Base-by-base conservation (phyloP, 2,113 vertebrate species). In the Larimichthys crocea region DNA sequence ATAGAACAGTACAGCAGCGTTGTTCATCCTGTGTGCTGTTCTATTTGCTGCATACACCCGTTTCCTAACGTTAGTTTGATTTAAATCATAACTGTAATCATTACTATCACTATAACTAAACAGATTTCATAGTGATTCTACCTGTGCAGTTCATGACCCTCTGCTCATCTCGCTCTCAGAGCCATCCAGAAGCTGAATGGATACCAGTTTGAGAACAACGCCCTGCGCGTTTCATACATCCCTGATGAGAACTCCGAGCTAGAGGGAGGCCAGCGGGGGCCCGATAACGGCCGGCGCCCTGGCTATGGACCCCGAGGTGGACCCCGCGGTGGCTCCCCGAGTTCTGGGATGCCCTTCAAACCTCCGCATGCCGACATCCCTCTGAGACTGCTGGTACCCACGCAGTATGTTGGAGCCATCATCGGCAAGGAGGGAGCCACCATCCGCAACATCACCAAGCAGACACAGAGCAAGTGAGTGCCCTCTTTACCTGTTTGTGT, bases 361-460 rank as follows among this genome's bases (percentile, higher is more conserved):
- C 96, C 97, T 76, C 97, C 96, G 72, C 97, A 97, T 0, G 94
- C 95, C 2, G 97, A 99, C 78, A 97, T 99, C 80, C 97, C 97
- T 0, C 95, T 99, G 50, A 94, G 97, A 9, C 96, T 99, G 77
- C 95, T 99, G 81, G 97, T 99, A n/a, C 97, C 97, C 83, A 99
- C 97, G 0, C 97, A 99, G 90, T 99, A 97, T 0, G 97, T 99
- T 46, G 97, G 97, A 0, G 97, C 97, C 88, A 99, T 99, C 92
- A 99, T 99, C 0, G 97, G 97, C 89, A 99, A 99, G 84, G 98
- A 99, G 79, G 97, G 97, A 0, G 97, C 97, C 91, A 99, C 97
- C 90, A 99, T 99, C 76, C 94, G 97, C 48, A 98, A 98, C 90
- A 99, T 99, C 93, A 99, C 98, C 64, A 98, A 99, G 82, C 97